These are phyloP conservation scores for Ectemnius continuus DNA, from an alignment of 2,888 invertebrate genomes.

Conservation along the genomic window DNA sequence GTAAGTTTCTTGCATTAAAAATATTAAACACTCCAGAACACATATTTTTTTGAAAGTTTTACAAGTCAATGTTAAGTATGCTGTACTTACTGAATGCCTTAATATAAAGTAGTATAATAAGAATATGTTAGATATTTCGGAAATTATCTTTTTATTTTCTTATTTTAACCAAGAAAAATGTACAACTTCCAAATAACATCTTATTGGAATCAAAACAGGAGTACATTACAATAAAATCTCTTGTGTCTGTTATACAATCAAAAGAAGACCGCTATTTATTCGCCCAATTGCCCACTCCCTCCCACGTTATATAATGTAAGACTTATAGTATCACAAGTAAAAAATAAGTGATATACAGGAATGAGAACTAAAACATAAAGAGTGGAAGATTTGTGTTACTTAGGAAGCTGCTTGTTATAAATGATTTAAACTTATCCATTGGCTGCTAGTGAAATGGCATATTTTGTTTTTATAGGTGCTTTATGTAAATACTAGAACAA, in stretches of 20 bases:
- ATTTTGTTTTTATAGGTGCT: conserved; percentile 30
- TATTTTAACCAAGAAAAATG: conserved; percentile 29
- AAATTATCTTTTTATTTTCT: conserved; percentile 47
- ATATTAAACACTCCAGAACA: not conserved
- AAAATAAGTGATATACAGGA: conserved; percentile 42
- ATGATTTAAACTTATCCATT: conserved; percentile 13
- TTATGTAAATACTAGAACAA: conserved; percentile 19
- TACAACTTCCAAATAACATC: conserved; percentile 41
- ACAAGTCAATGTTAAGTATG: not conserved
- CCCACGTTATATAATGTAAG: not conserved
- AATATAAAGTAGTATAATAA: conserved; percentile 6
- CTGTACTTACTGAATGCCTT: conserved; percentile 26
- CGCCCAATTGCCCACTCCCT: too few relatives aligned
- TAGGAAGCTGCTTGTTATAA: conserved; percentile 24
- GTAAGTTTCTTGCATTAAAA: conserved; percentile 13
- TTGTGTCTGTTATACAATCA: conserved; percentile 7
- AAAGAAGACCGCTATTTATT: too few relatives aligned
- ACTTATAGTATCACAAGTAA: conserved; percentile 13
- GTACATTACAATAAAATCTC: conserved; percentile 31
- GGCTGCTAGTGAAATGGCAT: conserved; percentile 13
- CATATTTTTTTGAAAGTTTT: too few relatives aligned
- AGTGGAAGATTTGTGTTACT: conserved; percentile 25
- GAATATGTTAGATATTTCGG: too few relatives aligned
- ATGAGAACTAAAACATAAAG: conserved; percentile 39
- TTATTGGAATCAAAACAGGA: conserved; percentile 29